Conservation (phyloP, 2,797 vertebrate species). For the Erpetoichthys calabaricus region DNA sequence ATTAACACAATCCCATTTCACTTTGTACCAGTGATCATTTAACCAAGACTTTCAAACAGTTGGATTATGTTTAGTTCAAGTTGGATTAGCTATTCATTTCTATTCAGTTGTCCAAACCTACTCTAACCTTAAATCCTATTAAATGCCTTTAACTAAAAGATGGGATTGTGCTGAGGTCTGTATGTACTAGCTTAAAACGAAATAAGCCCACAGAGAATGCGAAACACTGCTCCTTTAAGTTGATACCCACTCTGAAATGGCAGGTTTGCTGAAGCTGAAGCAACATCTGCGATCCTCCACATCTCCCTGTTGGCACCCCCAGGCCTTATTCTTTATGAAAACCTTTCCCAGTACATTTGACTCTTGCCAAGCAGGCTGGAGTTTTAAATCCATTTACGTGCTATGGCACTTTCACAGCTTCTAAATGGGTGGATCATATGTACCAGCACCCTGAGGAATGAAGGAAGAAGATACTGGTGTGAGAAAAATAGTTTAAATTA, state of each 20-base stretch:
- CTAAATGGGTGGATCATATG: background rate
- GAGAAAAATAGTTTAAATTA: too few species aligned
- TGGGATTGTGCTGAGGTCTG: conserved; percentile 14
- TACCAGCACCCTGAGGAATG: too few species aligned
- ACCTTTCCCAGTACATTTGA: too few species aligned
- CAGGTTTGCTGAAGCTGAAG: background rate
- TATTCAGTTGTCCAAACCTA: conserved; percentile 29
- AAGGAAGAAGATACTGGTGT: too few species aligned
- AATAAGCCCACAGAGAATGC: conserved; percentile 1
- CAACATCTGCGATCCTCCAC: background rate
- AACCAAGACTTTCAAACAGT: conserved; percentile 43
- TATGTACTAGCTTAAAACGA: conserved; percentile 12
- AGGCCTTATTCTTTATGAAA: background rate
- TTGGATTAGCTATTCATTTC: conserved; percentile 38
- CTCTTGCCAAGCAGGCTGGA: too few species aligned
- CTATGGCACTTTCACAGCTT: background rate
- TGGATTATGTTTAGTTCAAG: conserved; percentile 39
- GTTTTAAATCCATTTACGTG: background rate
- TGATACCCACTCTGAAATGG: background rate
- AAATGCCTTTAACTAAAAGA: conserved; percentile 26
- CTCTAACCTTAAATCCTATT: conserved; percentile 29
- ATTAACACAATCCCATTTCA: too few species aligned
- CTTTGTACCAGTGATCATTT: conserved; percentile 4
- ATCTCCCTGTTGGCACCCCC: conserved; percentile 3
- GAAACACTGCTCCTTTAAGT: conserved; percentile 8